Conservation (phyloP, 2,888 invertebrate species). For the Hyles lineata region DNA sequence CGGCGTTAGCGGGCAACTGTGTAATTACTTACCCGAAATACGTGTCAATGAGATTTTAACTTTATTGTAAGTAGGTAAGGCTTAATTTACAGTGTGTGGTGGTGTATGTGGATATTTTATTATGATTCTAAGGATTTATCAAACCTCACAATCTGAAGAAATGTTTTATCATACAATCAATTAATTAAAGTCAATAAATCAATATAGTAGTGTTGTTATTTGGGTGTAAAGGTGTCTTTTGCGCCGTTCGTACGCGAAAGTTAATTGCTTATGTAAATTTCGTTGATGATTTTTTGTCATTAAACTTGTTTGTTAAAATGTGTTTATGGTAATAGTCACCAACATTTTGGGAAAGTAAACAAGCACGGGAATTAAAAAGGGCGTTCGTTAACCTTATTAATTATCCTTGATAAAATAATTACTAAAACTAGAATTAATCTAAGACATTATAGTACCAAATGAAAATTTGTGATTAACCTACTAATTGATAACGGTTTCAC, state of each 20-base stretch:
- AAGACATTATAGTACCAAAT: no score
- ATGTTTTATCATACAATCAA: slow-evolving; percentile 43
- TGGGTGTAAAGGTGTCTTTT: slow-evolving; percentile 32
- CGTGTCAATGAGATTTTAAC: slow-evolving; percentile 15
- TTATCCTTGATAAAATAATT: background rate
- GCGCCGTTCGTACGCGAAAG: slow-evolving; percentile 26
- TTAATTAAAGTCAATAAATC: slow-evolving; percentile 47
- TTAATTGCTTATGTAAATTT: slow-evolving; percentile 24
- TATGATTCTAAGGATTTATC: slow-evolving; percentile 41
- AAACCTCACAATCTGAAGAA: slow-evolving; percentile 38
- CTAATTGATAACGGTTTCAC: no score
- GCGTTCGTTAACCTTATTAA: background rate
- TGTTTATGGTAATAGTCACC: slow-evolving; percentile 3
- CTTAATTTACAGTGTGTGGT: slow-evolving; percentile 6
- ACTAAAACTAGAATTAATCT: no score
- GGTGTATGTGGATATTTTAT: slow-evolving; percentile 31
- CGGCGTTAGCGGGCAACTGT: slow-evolving; percentile 37
- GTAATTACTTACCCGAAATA: slow-evolving; percentile 34
- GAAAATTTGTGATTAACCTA: no score
- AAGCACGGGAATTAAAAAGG: background rate
- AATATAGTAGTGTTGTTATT: slow-evolving; percentile 36
- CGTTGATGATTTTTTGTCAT: slow-evolving; percentile 20
- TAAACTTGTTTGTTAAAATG: slow-evolving; percentile 16
- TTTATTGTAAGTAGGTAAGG: background rate
- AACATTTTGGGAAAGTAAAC: background rate